Percentiles rank a stretch among this genome's conserved stretches.
Conservation (phyloP, 2,888 invertebrate species). For the Cataglyphis cursor region DNA sequence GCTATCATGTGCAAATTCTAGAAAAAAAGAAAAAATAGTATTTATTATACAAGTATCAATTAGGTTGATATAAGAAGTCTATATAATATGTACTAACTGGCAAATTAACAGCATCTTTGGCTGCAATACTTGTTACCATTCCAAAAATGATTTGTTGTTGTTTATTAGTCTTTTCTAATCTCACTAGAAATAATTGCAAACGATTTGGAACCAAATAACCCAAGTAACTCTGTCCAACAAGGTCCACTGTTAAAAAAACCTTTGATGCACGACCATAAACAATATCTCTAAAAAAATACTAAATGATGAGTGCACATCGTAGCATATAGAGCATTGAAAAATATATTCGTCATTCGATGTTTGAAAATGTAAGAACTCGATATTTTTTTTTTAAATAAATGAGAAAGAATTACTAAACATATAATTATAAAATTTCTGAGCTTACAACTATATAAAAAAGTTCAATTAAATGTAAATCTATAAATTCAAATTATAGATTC, state of each 20-base stretch:
- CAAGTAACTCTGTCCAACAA: conserved; percentile 94
- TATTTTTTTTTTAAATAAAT: neutral
- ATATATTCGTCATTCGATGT: neutral
- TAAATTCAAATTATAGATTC: neutral
- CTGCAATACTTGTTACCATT: conserved; percentile 90
- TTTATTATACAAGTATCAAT: conserved; percentile 6
- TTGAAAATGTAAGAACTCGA: neutral
- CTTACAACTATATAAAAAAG: neutral
- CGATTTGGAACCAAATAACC: conserved; percentile 92
- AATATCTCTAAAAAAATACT: conserved; percentile 86
- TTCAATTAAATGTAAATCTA: neutral
- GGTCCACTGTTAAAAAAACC: conserved; percentile 94
- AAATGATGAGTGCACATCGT: neutral
- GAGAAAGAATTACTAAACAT: neutral
- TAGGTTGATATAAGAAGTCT: neutral
- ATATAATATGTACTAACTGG: conserved; percentile 87
- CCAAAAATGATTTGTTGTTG: conserved; percentile 92
- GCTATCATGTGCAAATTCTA: conserved; percentile 93
- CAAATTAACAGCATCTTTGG: conserved; percentile 94
- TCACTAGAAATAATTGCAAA: conserved; percentile 90
- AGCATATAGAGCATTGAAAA: neutral
- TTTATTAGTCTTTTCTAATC: conserved; percentile 90
- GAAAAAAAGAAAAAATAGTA: conserved; percentile 79
- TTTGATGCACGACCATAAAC: conserved; percentile 90
- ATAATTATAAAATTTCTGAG: neutral